These are phyloP conservation scores for Andrena bucephala DNA, from an alignment of 2,888 invertebrate genomes.

Conservation along the genomic window DNA sequence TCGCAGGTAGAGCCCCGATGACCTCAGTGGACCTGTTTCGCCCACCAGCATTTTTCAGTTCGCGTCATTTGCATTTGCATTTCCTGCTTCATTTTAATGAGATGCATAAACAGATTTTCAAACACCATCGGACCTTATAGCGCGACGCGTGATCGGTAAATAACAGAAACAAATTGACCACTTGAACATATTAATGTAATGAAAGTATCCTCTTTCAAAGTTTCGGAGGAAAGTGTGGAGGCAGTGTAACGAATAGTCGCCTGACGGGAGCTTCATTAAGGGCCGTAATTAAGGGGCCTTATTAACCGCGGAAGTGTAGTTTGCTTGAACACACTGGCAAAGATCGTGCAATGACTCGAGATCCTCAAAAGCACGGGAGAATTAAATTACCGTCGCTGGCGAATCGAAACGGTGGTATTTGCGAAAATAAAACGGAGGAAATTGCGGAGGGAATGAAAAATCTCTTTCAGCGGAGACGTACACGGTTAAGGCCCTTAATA, in stretches of 20 bases:
- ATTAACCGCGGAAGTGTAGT: not conserved
- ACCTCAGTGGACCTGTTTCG: slow-evolving; percentile 8
- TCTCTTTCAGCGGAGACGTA: not conserved
- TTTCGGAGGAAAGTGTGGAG: too few species aligned
- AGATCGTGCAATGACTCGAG: not conserved
- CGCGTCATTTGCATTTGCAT: slow-evolving; percentile 18
- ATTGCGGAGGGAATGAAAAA: not conserved
- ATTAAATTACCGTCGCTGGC: slow-evolving; percentile 1
- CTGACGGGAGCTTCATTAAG: not conserved
- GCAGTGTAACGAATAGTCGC: not conserved
- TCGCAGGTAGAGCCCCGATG: not conserved
- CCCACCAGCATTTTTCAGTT: not conserved
- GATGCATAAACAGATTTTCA: not conserved
- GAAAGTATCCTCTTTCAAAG: too few species aligned
- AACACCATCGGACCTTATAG: not conserved
- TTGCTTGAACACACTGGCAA: not conserved
- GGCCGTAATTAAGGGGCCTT: not conserved
- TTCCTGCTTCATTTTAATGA: not conserved
- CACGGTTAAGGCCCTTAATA: not conserved
- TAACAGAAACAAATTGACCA: not conserved
- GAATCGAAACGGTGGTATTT: not conserved
- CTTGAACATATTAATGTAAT: not conserved
- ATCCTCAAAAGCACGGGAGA: not conserved
- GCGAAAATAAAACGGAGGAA: not conserved
- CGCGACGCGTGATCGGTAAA: not conserved